These are phyloP conservation scores for Agrotis segetum DNA, from an alignment of 2,888 invertebrate genomes.

Conservation along the genomic window DNA sequence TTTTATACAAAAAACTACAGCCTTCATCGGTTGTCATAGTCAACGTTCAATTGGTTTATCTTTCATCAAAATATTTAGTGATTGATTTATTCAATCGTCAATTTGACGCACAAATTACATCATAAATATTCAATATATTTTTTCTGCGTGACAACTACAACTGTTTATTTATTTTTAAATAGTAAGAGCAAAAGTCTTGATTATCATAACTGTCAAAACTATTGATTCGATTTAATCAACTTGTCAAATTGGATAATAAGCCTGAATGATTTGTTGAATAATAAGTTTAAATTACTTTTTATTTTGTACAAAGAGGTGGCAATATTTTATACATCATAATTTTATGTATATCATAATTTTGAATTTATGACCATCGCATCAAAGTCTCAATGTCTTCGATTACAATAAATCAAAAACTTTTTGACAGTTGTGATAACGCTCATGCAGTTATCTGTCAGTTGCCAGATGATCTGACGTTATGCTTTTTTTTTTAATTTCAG, in stretches of 20 bases:
- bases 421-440: slow-evolving; percentile 9
- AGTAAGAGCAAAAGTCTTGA: background rate
- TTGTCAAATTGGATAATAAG: slow-evolving; percentile 21
- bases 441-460: slow-evolving; percentile 7
- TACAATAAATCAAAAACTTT: background rate
- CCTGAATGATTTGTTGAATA: slow-evolving; percentile 35
- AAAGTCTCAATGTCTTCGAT: background rate
- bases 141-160: background rate
- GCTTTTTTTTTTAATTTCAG: slow-evolving; percentile 83
- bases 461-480: slow-evolving; percentile 18
- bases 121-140: slow-evolving; percentile 14
- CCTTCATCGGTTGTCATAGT: slow-evolving; percentile 24
- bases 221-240: slow-evolving; percentile 42
- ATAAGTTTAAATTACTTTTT: slow-evolving; percentile 3
- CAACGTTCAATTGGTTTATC: slow-evolving; percentile 53
- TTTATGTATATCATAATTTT: slow-evolving; percentile 16
- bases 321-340: slow-evolving; percentile 9
- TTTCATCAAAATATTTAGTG: slow-evolving; percentile 19
- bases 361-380: background rate
- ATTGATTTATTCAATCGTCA: slow-evolving; percentile 26
- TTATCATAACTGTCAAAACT: slow-evolving; percentile 4
- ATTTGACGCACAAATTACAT: slow-evolving; percentile 3
- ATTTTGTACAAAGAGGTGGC: background rate
- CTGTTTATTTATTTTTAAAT: background rate
- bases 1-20: slow-evolving; percentile 17